Evolutionary conservation across 2,797 vertebrate genomes (phyloP).

Genomic region (Ctenopoma kingsleyae): DNA sequence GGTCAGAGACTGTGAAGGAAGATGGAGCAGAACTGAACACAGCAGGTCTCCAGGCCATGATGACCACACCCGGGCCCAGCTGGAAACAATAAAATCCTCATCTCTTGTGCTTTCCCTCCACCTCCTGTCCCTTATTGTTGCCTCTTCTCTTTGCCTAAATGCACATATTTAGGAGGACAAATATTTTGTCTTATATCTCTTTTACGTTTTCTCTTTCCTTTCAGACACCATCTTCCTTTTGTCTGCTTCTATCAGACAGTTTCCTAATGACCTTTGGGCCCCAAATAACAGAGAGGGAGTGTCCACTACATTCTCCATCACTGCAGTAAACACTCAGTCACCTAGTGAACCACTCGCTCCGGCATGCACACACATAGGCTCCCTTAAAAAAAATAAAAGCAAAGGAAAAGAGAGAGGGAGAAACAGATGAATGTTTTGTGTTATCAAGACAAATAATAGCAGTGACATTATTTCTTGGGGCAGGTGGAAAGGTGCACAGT

Average conservation of each 20-base stretch:
- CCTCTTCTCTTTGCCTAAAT: conserved; percentile 3
- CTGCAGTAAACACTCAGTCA: conserved; percentile 78
- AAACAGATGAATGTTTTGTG: conserved; percentile 76
- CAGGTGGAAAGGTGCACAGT: not conserved
- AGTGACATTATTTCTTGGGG: conserved; percentile 20
- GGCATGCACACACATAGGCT: conserved; percentile 69
- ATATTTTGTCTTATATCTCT: not conserved
- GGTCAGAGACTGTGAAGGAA: conserved; percentile 56
- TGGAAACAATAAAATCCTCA: conserved; percentile 80
- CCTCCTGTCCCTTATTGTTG: conserved; percentile 33
- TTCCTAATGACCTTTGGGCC: conserved; percentile 40
- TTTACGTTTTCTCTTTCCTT: not conserved
- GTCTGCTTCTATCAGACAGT: conserved; percentile 27
- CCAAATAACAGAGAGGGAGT: conserved; percentile 58
- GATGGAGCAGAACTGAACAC: conserved; percentile 65
- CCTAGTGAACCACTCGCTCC: conserved; percentile 76
- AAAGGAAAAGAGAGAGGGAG: conserved; percentile 45
- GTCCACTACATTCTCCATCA: conserved; percentile 66
- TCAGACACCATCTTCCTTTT: conserved; percentile 22
- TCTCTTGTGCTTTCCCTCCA: conserved; percentile 50
- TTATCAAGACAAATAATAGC: conserved; percentile 43
- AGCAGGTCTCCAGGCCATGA: conserved; percentile 70
- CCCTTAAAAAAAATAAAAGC: conserved; percentile 54
- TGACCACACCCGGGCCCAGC: conserved; percentile 84
- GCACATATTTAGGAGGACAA: conserved; percentile 12